These are phyloP conservation scores for Polia nebulosa DNA, from an alignment of 2,888 invertebrate species.

Conservation along the genomic window DNA sequence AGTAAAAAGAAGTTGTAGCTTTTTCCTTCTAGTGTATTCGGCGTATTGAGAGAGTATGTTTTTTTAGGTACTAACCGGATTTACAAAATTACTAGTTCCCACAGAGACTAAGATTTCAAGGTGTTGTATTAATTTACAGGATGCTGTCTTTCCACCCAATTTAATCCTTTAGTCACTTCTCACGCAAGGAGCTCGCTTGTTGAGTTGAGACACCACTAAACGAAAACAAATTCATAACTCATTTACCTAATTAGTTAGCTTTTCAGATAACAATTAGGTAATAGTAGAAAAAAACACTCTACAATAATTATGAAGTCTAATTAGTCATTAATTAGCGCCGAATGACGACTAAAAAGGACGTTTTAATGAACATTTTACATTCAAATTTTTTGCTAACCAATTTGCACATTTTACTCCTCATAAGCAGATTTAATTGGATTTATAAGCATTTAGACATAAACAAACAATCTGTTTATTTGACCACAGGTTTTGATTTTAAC, in stretches of 20 bases:
- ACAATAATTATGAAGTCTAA: constrained; percentile 14
- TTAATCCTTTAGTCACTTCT: background rate
- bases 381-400: constrained; percentile 9
- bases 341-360: constrained; percentile 18
- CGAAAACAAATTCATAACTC: background rate
- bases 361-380: background rate
- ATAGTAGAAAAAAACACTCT: constrained; percentile 2
- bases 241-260: constrained; percentile 7
- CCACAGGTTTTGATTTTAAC: background rate
- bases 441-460: background rate
- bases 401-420: background rate
- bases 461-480: background rate
- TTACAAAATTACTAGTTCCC: background rate
- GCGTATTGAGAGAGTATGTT: too few species aligned
- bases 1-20: background rate
- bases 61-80: background rate
- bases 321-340: constrained; percentile 18
- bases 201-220: background rate
- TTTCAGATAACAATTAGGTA: background rate
- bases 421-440: constrained; percentile 8
- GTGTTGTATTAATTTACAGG: constrained; percentile 1
- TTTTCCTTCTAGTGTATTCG: constrained; percentile 1
- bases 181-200: constrained; percentile 2
- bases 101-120: background rate
- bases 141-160: constrained; percentile 11